A percentile compares a stretch with the other conserved stretches of the same genome.
Conservation (phyloP, 2,888 invertebrate genomes). For the Caenorhabditis auriculariae region DNA sequence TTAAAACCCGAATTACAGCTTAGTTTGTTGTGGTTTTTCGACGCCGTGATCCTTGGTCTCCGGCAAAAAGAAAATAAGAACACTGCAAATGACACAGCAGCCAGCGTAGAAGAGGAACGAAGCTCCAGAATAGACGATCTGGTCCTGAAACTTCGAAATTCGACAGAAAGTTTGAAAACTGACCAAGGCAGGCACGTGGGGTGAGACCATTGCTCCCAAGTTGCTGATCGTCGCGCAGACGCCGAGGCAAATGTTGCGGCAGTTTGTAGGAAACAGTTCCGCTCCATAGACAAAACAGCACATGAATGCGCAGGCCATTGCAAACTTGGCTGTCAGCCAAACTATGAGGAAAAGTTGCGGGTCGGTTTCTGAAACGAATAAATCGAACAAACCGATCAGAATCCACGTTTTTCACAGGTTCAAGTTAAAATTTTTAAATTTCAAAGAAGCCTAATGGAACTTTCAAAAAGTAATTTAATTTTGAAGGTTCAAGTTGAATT, state of each 20-base stretch:
- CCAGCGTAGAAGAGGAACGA: constrained; percentile 25
- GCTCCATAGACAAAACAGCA: constrained; percentile 54
- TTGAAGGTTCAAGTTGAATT: too few relatives aligned
- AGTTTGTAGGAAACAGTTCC: constrained; percentile 50
- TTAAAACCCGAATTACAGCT: too few relatives aligned
- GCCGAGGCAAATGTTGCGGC: constrained; percentile 45
- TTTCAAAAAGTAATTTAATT: too few relatives aligned
- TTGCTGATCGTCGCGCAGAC: constrained; percentile 42
- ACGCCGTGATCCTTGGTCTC: too few relatives aligned
- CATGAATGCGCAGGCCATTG: constrained; percentile 49
- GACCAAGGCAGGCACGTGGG: constrained; percentile 39
- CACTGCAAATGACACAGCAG: constrained; percentile 21
- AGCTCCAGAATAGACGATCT: constrained; percentile 27
- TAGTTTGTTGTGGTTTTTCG: too few relatives aligned
- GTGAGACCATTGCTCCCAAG: constrained; percentile 38
- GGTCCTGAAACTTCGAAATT: background rate
- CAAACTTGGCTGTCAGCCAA: constrained; percentile 56
- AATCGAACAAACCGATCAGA: background rate
- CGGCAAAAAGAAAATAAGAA: constrained; percentile 29
- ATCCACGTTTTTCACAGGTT: background rate
- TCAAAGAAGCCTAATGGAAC: background rate
- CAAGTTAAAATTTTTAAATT: background rate
- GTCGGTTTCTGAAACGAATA: constrained; percentile 8
- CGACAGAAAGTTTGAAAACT: background rate
- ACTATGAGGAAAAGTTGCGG: constrained; percentile 33